Conservation (phyloP, 2,113 vertebrate species). For the Brachyhypopomus occidentalis region DNA sequence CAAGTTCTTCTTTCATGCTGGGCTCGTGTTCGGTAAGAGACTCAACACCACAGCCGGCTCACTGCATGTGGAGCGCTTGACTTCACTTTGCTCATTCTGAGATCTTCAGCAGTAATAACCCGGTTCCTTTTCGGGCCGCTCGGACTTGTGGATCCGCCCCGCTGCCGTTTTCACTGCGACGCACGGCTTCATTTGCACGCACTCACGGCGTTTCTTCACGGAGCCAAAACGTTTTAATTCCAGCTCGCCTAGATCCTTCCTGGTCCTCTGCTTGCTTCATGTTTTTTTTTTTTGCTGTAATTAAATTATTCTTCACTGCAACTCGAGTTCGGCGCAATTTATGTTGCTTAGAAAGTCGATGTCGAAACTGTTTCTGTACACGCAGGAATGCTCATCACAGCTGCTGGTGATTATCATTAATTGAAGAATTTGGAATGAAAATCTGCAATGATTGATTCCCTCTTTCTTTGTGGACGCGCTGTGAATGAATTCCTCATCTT, state of each 20-base stretch:
- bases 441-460: not conserved
- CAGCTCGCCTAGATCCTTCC: not conserved
- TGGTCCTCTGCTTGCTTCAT: not conserved
- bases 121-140: too few relatives aligned
- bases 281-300: not conserved
- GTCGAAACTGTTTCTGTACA: not conserved
- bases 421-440: not conserved
- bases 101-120: too few relatives aligned
- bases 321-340: not conserved
- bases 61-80: not conserved
- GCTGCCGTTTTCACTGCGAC: too few relatives aligned
- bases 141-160: too few relatives aligned
- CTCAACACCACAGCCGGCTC: not conserved
- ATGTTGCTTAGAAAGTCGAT: constrained; percentile 6
- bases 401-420: not conserved
- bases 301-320: not conserved
- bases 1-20: too few relatives aligned
- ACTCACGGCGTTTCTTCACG: not conserved
- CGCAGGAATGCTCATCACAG: not conserved
- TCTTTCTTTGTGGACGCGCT: not conserved
- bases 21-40: too few relatives aligned
- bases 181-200: not conserved
- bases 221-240: not conserved
- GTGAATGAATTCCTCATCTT: not conserved
- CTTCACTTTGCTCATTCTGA: not conserved